phyloP scores from a whole-genome alignment of 2,888 invertebrate species.

The Microdon myrmicae region DNA sequence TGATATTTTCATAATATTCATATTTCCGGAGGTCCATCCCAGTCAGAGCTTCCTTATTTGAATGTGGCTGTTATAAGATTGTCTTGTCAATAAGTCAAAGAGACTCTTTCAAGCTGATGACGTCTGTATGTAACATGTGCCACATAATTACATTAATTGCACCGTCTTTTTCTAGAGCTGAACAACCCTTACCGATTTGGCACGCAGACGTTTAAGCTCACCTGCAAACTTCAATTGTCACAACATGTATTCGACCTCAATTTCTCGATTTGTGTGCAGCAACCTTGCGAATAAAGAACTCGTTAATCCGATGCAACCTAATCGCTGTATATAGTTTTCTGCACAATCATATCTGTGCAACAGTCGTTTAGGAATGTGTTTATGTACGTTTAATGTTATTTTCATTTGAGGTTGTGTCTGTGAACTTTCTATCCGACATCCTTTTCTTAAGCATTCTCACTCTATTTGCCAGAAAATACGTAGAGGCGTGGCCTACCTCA shows the following conservation, averaged over 20 bases:
- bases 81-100: no score
- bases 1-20: no score
- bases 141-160: no score
- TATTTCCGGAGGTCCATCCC: no score
- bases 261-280: constrained; percentile 13
- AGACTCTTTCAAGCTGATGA: no score
- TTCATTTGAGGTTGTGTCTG: constrained; percentile 2
- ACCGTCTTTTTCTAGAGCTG: no score
- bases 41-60: no score
- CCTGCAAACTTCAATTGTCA: constrained; percentile 29
- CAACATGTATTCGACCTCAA: constrained; percentile 4
- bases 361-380: background rate
- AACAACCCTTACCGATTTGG: constrained; percentile 14
- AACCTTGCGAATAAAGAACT: constrained; percentile 14
- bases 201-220: constrained; percentile 34
- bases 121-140: no score
- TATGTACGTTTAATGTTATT: no score
- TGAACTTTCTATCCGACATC: no score
- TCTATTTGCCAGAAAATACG: constrained; percentile 16
- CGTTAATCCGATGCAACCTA: constrained; percentile 28
- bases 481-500: constrained; percentile 40
- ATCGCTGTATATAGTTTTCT: no score
- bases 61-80: no score
- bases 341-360: constrained; percentile 14
- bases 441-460: constrained; percentile 47